Base-by-base conservation (phyloP, 2,797 vertebrate genomes). In the Gouania willdenowi region DNA sequence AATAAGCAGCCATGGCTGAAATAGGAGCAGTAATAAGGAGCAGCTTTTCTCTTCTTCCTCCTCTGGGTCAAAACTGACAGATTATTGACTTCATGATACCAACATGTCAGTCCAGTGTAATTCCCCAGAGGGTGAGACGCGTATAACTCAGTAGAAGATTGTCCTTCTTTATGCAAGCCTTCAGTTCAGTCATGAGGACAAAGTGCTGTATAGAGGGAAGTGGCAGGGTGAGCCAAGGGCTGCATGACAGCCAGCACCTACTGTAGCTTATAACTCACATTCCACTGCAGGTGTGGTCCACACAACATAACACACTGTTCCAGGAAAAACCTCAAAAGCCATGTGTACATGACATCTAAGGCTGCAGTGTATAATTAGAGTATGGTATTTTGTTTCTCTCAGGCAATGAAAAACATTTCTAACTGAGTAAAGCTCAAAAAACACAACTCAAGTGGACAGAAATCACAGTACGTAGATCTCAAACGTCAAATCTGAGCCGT, bases 271-370 rank as follows among this genome's bases (percentile, higher is more conserved):
- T 21, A 35, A 50, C 8, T 25, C 41, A 43, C 56, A 59, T 47
- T 31, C 37, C 50, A 14, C 47, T 64, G 57, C 73, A 77, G 64
- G 71, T 72, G 75, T 77, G 80, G 77, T 81, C 80, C 62, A 43
- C 75, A 79, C 66, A 46, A 58, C 73, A 66, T 79, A 74, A 83
- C n/a, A 79, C 75, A 77, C 71, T n/a, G 43, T 48, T 73, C 66
- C 72, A 77, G 54, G 52, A 71, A 77, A 59, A 71, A 72, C 70
- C 60, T 52, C 53, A 66, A 45, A 65, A 61, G 36, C 54, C 59
- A 62, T 64, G 59, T 39, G 38, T 27, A 65, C 42, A 66, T 75
- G 35, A 70, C 72, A 76, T 71, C 58, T 39, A 46, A 35, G 50
- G 37, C 26, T 52, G 40, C 40, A 37, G 39, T 64, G 54, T 36